Evolutionary conservation across 1,140 invertebrate species (phyloP), one percentile per base, ranked within the genome.

Genomic region (Samia ricini): DNA sequence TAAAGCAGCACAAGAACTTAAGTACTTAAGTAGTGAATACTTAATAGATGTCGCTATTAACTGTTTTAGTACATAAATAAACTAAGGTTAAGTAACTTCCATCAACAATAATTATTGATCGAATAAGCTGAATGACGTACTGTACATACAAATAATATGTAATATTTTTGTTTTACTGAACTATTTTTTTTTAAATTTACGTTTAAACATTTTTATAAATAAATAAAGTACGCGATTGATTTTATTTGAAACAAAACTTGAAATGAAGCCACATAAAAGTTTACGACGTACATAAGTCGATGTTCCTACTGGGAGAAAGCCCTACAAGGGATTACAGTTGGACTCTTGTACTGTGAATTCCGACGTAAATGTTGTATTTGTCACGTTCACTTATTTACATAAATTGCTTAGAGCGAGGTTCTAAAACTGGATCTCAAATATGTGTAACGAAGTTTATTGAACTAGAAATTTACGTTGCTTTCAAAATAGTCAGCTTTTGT

Each of bases 331-430:
- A 71, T 71, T 74, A 74, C 33, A 54, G 26, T 20, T 15, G 12
- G 33, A 4, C 26, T 19, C 18, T 21, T 20, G 18, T 24, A 15
- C 56, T 42, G 33, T 42, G 33, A 42, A 57, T 57, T n/a, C 22
- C 56, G 12, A 26, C 26, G 26, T 57, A 57, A 24, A 18, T 54
- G 33, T 57, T 36, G 56, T 36, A 42, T 57, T 60, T 22, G 22
- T 71, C 64, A 77, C 71, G 68, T 61, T 76, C 67, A 76, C 69
- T 73, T 68, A 72, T 79, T 79, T 74, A 72, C 73, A 76, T 82
- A 79, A 80, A 76, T 72, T 75, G 62, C 65, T 69, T 64, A 22
- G 49, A 66, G 69, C 71, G 68, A 72, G 60, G 68, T 57, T 64
- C 68, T 68, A 57, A 74, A 78, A 79, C 76, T 78, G 66, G 71